phyloP scores from a whole-genome alignment of 2,797 vertebrate species.

The Mallotus villosus region DNA sequence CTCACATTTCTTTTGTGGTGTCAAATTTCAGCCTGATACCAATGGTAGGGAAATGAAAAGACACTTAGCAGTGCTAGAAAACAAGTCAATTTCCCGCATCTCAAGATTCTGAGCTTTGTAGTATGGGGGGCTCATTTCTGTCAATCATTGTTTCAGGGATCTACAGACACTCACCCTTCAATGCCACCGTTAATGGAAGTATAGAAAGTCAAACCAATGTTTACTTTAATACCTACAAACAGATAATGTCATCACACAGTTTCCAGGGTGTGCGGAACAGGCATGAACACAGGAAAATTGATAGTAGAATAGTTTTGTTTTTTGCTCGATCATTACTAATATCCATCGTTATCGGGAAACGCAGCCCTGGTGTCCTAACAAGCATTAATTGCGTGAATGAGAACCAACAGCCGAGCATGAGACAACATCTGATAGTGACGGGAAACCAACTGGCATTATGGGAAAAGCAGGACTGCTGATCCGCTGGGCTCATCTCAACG shows the following conservation, averaged over 20 bases:
- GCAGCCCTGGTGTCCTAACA: constrained; percentile 19
- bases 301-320: no score
- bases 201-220: constrained; percentile 15
- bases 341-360: no score
- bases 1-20: constrained; percentile 4
- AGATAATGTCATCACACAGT: constrained; percentile 9
- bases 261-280: not conserved
- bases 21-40: not conserved
- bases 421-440: constrained; percentile 1
- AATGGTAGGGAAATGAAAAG: not conserved
- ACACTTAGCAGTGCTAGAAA: not conserved
- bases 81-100: not conserved
- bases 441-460: constrained; percentile 12
- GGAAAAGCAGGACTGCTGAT: constrained; percentile 21
- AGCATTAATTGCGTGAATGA: constrained; percentile 24
- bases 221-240: no score
- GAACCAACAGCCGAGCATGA: constrained; percentile 6
- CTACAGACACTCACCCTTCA: not conserved
- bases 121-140: not conserved
- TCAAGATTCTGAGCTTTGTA: not conserved
- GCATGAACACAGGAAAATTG: constrained; percentile 16
- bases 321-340: no score
- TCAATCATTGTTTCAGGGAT: not conserved
- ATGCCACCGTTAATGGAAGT: not conserved
- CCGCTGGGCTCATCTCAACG: constrained; percentile 13